A percentile compares a stretch with the other conserved stretches of the same genome.
These are phyloP conservation scores for Drosophila merina DNA, from an alignment of 2,888 invertebrate genomes.

Conservation along the genomic window DNA sequence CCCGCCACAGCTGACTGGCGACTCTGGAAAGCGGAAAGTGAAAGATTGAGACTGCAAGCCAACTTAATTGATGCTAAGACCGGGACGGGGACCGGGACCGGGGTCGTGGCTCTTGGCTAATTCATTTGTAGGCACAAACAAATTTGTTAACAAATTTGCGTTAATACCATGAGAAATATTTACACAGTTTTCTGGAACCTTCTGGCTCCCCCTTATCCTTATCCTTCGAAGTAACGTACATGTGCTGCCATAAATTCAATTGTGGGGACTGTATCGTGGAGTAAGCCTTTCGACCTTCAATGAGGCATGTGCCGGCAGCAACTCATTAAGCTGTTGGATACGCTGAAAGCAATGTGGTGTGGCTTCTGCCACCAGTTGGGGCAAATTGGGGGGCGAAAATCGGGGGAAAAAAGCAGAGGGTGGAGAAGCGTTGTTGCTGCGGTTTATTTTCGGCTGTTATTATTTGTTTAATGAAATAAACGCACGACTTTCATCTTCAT, in stretches of 20 bases:
- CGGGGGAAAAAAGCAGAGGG: not conserved
- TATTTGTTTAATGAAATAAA: slow-evolving; percentile 80
- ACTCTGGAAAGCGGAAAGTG: not conserved
- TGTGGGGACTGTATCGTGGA: slow-evolving; percentile 47
- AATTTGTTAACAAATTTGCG: slow-evolving; percentile 80
- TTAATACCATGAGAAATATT: slow-evolving; percentile 74
- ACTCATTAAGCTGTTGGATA: slow-evolving; percentile 64
- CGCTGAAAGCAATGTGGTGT: slow-evolving; percentile 21
- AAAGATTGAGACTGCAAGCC: slow-evolving; percentile 41
- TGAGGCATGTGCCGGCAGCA: slow-evolving; percentile 70
- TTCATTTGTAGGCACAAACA: slow-evolving; percentile 79
- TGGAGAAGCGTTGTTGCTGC: slow-evolving; percentile 48
- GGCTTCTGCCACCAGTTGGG: not conserved
- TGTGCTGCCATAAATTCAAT: slow-evolving; percentile 76
- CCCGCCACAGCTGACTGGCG: not conserved
- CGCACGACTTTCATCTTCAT: slow-evolving; percentile 80
- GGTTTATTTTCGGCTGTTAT: slow-evolving; percentile 76
- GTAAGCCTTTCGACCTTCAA: slow-evolving; percentile 80
- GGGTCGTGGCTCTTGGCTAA: slow-evolving; percentile 52
- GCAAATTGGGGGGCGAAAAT: not conserved
- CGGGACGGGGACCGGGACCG: not conserved
- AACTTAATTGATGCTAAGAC: slow-evolving; percentile 68
- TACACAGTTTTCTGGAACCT: slow-evolving; percentile 43
- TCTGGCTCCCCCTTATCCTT: not conserved
- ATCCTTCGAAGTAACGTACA: slow-evolving; percentile 16